Conservation (phyloP, 2,797 vertebrate genomes). For the Saguinus oedipus region DNA sequence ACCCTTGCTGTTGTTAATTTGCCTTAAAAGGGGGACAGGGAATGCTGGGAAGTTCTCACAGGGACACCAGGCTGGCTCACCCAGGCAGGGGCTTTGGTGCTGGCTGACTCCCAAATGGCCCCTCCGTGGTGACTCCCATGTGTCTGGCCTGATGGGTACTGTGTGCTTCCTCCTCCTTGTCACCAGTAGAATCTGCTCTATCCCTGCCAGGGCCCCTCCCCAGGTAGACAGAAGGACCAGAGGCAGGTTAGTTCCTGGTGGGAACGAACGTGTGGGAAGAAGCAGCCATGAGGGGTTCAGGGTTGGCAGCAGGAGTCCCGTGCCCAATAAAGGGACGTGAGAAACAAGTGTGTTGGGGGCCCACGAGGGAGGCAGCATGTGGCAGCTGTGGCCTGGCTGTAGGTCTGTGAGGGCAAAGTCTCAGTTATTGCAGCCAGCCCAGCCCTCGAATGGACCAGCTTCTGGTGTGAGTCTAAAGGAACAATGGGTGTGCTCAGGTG, state of each 20-base stretch:
- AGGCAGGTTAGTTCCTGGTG: neutral
- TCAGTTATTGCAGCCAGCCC: accelerated
- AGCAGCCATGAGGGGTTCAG: accelerated
- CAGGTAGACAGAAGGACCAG: neutral
- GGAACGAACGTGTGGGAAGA: accelerated
- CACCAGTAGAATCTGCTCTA: accelerated
- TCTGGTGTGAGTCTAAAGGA: accelerated
- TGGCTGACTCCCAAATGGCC: accelerated
- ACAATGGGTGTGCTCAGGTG: no score
- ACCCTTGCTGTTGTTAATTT: accelerated
- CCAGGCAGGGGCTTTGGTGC: accelerated
- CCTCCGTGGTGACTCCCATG: neutral
- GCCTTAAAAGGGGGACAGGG: no score
- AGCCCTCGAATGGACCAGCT: accelerated
- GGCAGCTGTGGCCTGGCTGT: accelerated
- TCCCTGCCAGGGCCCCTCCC: no score
- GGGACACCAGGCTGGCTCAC: accelerated
- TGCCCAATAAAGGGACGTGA: accelerated
- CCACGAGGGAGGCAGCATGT: neutral
- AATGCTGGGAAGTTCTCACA: accelerated
- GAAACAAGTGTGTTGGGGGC: neutral
- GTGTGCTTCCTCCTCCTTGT: neutral
- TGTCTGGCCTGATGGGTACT: neutral
- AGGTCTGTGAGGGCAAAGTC: neutral
- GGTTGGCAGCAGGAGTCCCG: no score